Percentiles rank a stretch among this genome's conserved stretches.
Conservation (phyloP, 2,888 invertebrate genomes). For the Strigamia transsilvanica region DNA sequence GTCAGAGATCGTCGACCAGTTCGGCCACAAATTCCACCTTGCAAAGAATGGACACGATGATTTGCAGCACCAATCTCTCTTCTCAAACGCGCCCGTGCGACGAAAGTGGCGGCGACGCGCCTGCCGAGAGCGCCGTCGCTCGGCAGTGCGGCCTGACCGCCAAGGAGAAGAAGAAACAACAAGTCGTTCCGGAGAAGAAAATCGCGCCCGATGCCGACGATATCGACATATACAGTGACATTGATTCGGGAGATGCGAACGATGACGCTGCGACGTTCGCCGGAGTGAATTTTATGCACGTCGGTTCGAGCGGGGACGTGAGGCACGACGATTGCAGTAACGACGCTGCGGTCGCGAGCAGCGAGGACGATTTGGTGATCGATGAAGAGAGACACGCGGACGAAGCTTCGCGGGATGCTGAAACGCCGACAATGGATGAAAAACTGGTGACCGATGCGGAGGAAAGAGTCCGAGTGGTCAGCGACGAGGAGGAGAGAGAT, state of each 20-base stretch:
- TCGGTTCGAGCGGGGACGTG: slow-evolving; percentile 21
- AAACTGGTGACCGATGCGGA: slow-evolving; percentile 52
- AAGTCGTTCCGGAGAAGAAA: slow-evolving; percentile 44
- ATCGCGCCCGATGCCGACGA: slow-evolving; percentile 62
- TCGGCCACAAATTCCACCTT: neutral
- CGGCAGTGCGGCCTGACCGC: neutral
- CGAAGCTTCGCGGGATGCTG: slow-evolving; percentile 67
- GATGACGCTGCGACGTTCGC: slow-evolving; percentile 3
- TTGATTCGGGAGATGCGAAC: slow-evolving; percentile 65
- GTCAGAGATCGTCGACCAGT: neutral
- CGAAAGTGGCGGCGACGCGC: neutral
- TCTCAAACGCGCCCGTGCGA: neutral
- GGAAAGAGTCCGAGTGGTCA: slow-evolving; percentile 1
- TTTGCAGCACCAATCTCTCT: neutral
- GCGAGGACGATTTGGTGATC: slow-evolving; percentile 58
- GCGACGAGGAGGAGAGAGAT: slow-evolving; percentile 51
- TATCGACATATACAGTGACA: slow-evolving; percentile 72
- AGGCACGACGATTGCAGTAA: slow-evolving; percentile 57
- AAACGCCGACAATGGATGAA: slow-evolving; percentile 66
- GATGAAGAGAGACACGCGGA: slow-evolving; percentile 58
- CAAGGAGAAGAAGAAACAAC: slow-evolving; percentile 54
- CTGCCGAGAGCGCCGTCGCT: neutral
- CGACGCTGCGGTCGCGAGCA: slow-evolving; percentile 57
- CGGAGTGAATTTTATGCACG: slow-evolving; percentile 19
- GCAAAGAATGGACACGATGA: neutral